Evolutionary conservation across 2,797 vertebrate genomes (phyloP).

Genomic region (Acanthopagrus latus): DNA sequence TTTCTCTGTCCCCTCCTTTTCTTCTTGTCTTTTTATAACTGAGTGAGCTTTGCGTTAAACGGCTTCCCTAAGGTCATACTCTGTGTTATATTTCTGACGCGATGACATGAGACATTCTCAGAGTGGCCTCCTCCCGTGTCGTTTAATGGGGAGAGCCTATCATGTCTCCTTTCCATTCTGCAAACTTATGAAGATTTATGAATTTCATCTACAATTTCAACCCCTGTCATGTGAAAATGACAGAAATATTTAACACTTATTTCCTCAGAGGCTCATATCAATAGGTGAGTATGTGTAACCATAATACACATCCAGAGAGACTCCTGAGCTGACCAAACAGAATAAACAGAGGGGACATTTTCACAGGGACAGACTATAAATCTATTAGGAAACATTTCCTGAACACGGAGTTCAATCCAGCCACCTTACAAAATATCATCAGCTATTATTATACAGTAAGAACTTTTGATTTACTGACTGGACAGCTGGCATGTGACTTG

Average conservation of each 20-base stretch:
- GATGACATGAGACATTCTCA: conserved; percentile 29
- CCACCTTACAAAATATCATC: conserved; percentile 24
- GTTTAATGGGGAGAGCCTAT: conserved; percentile 8
- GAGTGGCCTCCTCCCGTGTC: conserved; percentile 15
- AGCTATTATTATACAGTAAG: conserved; percentile 26
- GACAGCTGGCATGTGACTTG: conserved; percentile 19
- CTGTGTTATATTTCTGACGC: conserved; percentile 26
- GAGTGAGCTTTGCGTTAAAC: conserved; percentile 27
- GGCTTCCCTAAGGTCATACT: conserved; percentile 43
- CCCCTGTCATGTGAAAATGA: conserved; percentile 26
- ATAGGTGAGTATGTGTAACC: conserved; percentile 18
- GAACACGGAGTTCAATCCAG: conserved; percentile 16
- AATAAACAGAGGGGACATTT: conserved; percentile 56
- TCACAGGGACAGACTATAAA: conserved; percentile 42
- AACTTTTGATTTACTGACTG: conserved; percentile 55
- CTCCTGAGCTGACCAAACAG: conserved; percentile 36
- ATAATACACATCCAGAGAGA: neutral
- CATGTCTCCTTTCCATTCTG: conserved; percentile 20
- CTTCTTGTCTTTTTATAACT: conserved; percentile 20
- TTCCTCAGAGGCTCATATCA: conserved; percentile 38
- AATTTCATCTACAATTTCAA: conserved; percentile 29
- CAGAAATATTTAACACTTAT: conserved; percentile 34
- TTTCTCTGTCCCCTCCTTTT: conserved; percentile 1
- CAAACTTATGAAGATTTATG: conserved; percentile 45
- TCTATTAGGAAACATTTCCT: conserved; percentile 38